Conservation (phyloP, 2,888 invertebrate genomes). For the Platerodrilus igneus region DNA sequence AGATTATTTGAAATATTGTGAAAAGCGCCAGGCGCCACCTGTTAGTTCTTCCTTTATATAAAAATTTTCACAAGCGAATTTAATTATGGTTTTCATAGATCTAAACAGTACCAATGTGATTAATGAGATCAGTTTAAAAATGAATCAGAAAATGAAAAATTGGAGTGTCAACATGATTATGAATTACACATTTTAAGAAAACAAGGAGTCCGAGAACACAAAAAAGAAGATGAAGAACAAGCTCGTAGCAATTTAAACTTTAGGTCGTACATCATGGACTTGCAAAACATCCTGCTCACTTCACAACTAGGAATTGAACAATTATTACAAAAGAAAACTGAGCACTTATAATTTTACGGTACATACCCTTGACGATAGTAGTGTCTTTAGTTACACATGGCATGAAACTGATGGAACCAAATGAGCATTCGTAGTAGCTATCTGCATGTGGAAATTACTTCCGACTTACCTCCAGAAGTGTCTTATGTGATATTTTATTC, state of each 20-base stretch:
- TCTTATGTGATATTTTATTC: slow-evolving; percentile 2
- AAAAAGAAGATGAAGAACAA: slow-evolving; percentile 2
- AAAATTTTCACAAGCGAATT: slow-evolving; percentile 4
- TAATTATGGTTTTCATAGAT: neutral
- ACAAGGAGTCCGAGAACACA: slow-evolving; percentile 1
- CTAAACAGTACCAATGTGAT: neutral
- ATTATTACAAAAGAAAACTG: too few species aligned
- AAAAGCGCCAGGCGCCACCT: too few species aligned
- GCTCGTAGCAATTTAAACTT: slow-evolving; percentile 1
- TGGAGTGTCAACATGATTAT: neutral
- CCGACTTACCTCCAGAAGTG: too few species aligned
- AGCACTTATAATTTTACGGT: slow-evolving; percentile 2
- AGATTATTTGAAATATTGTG: too few species aligned
- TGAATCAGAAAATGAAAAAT: slow-evolving; percentile 4
- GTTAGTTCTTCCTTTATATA: slow-evolving; percentile 1
- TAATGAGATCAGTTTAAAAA: slow-evolving; percentile 1
- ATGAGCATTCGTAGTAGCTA: too few species aligned
- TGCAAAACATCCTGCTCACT: slow-evolving; percentile 1
- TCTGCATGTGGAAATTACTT: too few species aligned
- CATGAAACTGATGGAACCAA: slow-evolving; percentile 1
- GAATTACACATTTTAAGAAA: slow-evolving; percentile 5
- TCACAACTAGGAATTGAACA: too few species aligned
- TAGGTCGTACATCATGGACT: slow-evolving; percentile 1
- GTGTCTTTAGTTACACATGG: slow-evolving; percentile 3
- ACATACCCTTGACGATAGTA: too few species aligned